phyloP scores from a whole-genome alignment of 1,140 invertebrate genomes.

The Charaxes varanes region DNA sequence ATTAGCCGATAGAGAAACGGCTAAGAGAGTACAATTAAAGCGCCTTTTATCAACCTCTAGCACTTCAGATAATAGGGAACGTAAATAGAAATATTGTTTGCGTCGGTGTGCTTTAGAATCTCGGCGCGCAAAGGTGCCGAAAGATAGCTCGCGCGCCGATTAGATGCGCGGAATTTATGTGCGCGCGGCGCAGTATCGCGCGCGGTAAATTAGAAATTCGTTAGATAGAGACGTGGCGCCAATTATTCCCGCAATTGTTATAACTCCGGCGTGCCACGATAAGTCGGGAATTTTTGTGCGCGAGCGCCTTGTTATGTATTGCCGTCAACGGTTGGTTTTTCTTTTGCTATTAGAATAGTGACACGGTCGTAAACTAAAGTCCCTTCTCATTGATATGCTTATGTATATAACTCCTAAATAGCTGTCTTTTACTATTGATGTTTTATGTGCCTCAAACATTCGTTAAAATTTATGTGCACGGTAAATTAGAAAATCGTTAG shows the following conservation, averaged over 20 bases:
- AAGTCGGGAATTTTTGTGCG: too few relatives aligned
- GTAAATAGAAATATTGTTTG: conserved; percentile 49
- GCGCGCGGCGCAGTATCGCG: conserved; percentile 40
- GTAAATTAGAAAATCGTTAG: conserved; percentile 72
- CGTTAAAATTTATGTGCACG: too few relatives aligned
- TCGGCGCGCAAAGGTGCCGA: conserved; percentile 58
- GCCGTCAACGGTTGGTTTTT: too few relatives aligned
- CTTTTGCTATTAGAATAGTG: too few relatives aligned
- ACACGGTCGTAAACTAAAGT: too few relatives aligned
- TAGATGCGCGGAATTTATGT: conserved; percentile 65
- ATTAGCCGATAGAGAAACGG: neutral
- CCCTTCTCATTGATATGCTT: too few relatives aligned
- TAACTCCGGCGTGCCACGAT: too few relatives aligned
- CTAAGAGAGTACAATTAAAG: conserved; percentile 38
- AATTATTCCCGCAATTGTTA: conserved; percentile 46
- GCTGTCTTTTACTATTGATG: too few relatives aligned
- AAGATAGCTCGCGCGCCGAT: conserved; percentile 53
- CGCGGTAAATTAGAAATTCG: conserved; percentile 69
- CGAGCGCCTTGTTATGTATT: too few relatives aligned
- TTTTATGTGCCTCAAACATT: too few relatives aligned
- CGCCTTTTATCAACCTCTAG: conserved; percentile 47
- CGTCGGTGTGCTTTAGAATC: conserved; percentile 48
- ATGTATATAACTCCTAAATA: too few relatives aligned
- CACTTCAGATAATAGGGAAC: conserved; percentile 39
- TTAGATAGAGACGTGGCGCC: conserved; percentile 63